Conservation (phyloP, 2,797 vertebrate species). For the Hypotaenidia okinawae region DNA sequence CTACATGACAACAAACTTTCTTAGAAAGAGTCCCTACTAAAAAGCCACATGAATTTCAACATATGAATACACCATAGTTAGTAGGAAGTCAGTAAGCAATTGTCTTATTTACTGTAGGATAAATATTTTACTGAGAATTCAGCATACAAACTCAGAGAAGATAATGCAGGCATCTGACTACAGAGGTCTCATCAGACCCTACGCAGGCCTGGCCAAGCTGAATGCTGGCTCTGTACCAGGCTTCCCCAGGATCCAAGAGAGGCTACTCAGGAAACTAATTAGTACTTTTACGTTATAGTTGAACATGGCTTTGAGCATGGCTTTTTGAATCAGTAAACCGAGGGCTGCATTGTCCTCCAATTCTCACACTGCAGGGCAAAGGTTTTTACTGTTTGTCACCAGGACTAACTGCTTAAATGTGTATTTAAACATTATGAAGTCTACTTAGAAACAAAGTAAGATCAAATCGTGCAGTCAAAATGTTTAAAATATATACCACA, state of each 20-base stretch:
- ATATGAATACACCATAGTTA: rapidly evolving
- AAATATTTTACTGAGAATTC: neutral
- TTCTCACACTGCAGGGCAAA: neutral
- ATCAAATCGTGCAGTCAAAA: neutral
- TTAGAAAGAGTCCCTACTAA: neutral
- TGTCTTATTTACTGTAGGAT: rapidly evolving
- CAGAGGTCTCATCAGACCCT: neutral
- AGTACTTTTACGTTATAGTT: neutral
- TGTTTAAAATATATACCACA: neutral
- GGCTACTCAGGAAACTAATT: neutral
- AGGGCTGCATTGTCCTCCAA: neutral
- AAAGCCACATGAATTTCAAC: rapidly evolving
- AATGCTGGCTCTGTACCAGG: rapidly evolving
- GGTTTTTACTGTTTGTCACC: neutral
- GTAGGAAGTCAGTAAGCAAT: rapidly evolving
- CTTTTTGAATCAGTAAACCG: neutral
- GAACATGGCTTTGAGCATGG: neutral
- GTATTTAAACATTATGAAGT: neutral
- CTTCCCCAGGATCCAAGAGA: neutral
- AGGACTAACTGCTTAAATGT: neutral
- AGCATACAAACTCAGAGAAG: neutral
- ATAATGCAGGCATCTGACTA: neutral
- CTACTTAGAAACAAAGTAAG: neutral
- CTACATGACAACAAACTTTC: neutral
- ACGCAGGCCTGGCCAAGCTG: neutral